Evolutionary conservation across 2,888 invertebrate species (phyloP).

Genomic region (Parnassius apollo): DNA sequence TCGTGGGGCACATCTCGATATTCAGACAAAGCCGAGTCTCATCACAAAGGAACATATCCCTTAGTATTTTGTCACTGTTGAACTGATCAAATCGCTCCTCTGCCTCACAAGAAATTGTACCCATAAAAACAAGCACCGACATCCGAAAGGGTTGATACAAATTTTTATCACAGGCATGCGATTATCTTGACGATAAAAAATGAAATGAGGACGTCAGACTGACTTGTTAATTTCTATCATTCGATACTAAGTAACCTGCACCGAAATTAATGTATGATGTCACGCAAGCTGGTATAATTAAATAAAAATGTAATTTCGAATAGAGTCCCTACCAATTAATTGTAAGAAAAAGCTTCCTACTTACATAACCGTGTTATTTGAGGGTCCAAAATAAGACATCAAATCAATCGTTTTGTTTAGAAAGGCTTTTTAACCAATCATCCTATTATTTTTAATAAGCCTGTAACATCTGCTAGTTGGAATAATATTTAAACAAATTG

Average conservation of each 20-base stretch:
- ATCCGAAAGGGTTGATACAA: conserved; percentile 63
- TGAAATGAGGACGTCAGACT: conserved; percentile 40
- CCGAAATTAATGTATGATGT: conserved; percentile 62
- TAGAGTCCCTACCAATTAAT: conserved; percentile 54
- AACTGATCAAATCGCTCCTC: conserved; percentile 70
- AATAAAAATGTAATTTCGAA: conserved; percentile 41
- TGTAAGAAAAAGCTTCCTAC: conserved; percentile 41
- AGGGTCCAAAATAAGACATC: conserved; percentile 63
- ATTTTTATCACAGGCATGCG: conserved; percentile 61
- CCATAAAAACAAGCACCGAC: conserved; percentile 54
- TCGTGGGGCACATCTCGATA: conserved; percentile 70
- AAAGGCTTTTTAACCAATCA: conserved; percentile 64
- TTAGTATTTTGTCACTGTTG: conserved; percentile 79
- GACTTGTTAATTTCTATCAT: conserved; percentile 62
- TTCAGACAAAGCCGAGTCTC: conserved; percentile 57
- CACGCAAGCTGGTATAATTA: conserved; percentile 52
- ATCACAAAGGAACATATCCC: conserved; percentile 69
- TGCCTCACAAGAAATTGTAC: conserved; percentile 50
- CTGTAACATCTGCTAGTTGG: conserved; percentile 55
- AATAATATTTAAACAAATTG: conserved; percentile 8
- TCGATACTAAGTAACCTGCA: conserved; percentile 44
- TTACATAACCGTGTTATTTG: conserved; percentile 63
- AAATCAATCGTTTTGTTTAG: conserved; percentile 63
- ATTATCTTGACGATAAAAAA: conserved; percentile 63
- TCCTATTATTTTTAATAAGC: conserved; percentile 71